phyloP scores from a whole-genome alignment of 2,113 vertebrate species.

The Plecturocebus donacophilus region DNA sequence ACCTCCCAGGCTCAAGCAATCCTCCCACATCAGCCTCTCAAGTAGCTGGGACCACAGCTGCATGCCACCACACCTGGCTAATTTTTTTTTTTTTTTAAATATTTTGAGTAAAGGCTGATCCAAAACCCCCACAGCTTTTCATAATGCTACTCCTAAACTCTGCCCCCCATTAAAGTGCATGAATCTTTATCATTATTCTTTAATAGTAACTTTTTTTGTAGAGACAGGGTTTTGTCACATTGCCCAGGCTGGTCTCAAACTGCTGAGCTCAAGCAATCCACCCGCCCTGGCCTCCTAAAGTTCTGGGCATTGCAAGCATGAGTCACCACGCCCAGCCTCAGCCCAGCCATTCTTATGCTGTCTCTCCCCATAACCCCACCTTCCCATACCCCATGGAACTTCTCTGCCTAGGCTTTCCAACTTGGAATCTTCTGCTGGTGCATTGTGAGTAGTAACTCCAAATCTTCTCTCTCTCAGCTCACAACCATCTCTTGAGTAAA shows the following conservation, averaged over 20 bases:
- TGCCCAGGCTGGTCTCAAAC: no score
- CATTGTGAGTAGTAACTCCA: not conserved
- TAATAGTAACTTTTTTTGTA: not conserved
- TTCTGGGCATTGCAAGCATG: no score
- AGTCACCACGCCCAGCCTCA: no score
- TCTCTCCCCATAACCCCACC: not conserved
- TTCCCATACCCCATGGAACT: accelerated
- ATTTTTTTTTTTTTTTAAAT: no score
- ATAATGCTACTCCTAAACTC: not conserved
- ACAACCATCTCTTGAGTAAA: not conserved
- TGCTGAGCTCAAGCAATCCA: no score
- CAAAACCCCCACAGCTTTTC: not conserved
- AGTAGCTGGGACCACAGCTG: no score
- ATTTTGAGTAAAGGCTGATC: not conserved
- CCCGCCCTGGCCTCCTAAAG: no score
- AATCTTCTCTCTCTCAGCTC: not conserved
- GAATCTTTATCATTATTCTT: not conserved
- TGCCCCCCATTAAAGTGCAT: not conserved
- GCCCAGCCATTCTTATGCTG: not conserved
- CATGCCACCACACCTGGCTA: no score
- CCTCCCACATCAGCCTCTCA: no score
- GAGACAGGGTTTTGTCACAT: no score
- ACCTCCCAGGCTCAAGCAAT: no score
- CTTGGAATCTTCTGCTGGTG: not conserved
- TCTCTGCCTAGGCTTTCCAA: not conserved